These are phyloP conservation scores for Raphicerus campestris DNA, from an alignment of 2,113 vertebrate species.

Conservation along the genomic window DNA sequence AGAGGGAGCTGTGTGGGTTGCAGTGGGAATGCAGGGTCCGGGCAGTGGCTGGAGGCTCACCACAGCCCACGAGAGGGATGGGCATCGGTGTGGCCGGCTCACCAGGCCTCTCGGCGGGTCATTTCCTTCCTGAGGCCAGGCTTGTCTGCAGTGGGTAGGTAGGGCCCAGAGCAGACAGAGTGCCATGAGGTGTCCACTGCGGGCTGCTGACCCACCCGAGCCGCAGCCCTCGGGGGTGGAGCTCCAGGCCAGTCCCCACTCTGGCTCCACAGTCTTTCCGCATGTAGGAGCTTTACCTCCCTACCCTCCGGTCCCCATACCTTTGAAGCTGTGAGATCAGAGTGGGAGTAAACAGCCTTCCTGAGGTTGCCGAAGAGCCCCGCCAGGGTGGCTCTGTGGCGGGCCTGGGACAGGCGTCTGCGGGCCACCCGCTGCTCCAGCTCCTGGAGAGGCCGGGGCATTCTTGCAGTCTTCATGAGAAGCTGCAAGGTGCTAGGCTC, in stretches of 20 bases:
- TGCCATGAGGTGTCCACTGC: accelerated
- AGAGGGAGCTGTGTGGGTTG: not conserved
- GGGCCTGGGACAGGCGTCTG: constrained; percentile 76
- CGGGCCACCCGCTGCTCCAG: constrained; percentile 61
- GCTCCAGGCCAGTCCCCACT: not conserved
- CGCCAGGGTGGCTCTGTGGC: constrained; percentile 72
- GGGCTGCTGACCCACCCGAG: not conserved
- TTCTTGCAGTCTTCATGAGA: constrained; percentile 72
- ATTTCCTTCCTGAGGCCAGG: not conserved
- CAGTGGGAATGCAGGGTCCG: too few species aligned
- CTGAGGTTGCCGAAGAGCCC: constrained; percentile 78
- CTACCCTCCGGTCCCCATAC: constrained; percentile 68
- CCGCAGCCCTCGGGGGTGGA: accelerated
- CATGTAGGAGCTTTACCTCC: accelerated
- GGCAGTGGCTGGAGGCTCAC: not conserved
- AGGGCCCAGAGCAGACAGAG: not conserved
- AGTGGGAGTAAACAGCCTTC: constrained; percentile 74
- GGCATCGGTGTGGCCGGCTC: not conserved
- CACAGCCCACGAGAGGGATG: accelerated
- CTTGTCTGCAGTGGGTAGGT: not conserved
- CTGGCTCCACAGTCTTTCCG: not conserved
- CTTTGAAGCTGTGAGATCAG: constrained; percentile 80
- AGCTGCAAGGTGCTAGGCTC: constrained; percentile 54
- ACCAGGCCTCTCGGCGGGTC: accelerated
- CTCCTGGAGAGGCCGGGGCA: not conserved